Evolutionary conservation across 2,888 invertebrate species (phyloP).

Genomic region (Drosophila diplacantha): DNA sequence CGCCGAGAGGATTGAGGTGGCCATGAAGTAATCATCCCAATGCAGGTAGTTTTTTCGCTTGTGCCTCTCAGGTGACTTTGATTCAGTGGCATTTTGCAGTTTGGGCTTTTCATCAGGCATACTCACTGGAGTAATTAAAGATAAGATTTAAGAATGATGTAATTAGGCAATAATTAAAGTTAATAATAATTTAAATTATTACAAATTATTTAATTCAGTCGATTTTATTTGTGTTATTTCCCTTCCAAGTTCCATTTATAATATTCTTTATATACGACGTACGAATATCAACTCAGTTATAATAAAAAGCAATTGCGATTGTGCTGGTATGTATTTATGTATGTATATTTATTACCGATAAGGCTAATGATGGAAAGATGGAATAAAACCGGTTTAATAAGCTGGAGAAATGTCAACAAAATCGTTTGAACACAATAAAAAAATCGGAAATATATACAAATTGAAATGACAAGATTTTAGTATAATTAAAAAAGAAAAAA

Average conservation of each 20-base stretch:
- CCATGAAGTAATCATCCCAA: slow-evolving; percentile 98
- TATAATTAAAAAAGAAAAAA: not conserved
- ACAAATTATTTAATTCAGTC: not conserved
- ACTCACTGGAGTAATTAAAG: not conserved
- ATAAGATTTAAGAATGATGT: not conserved
- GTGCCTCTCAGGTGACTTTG: slow-evolving; percentile 6
- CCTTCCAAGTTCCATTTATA: slow-evolving; percentile 1
- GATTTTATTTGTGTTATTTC: not conserved
- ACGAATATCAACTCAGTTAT: not conserved
- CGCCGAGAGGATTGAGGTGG: slow-evolving; percentile 91
- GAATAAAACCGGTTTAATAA: not conserved
- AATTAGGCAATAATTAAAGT: no score
- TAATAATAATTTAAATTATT: not conserved
- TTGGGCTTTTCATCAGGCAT: slow-evolving; percentile 7
- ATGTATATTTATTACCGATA: slow-evolving; percentile 15
- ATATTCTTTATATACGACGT: not conserved
- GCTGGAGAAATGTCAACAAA: not conserved
- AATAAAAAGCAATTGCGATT: not conserved
- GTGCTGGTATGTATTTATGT: not conserved
- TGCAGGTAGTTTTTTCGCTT: slow-evolving; percentile 85
- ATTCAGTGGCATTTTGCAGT: not conserved
- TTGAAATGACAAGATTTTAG: not conserved
- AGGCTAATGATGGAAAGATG: slow-evolving; percentile 1
- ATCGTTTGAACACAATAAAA: not conserved
- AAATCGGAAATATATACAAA: not conserved